Evolutionary conservation across 2,888 invertebrate genomes (phyloP), one percentile per base, ranked within the genome.

Genomic region (Ectemnius cavifrons): DNA sequence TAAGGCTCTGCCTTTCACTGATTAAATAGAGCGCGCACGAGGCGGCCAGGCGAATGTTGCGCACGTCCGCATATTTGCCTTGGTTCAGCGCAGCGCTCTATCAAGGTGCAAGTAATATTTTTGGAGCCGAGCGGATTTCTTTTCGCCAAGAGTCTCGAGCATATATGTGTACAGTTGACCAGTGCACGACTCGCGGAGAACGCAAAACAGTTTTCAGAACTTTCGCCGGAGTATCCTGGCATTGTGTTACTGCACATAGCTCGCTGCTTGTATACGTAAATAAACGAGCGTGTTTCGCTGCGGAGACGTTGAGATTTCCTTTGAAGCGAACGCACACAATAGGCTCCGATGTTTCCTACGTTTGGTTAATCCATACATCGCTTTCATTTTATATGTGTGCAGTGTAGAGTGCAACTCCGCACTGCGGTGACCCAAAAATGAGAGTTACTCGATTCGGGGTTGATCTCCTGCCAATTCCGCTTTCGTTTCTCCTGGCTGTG

Each of bases 381-480:
- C 27, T 59, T 14, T 59, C 37, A 37, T 37, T 37, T 37, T 37
- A 37, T 37, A 37, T 37, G 37, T 8, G 37, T 37, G 37, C 37
- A 11, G 28, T 5, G n/a, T 59, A 46, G n/a, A 20, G 45, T 16
- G 16, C 47, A 28, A 67, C 66, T 47, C 77, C 74, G 81, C 83
- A 82, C 61, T 80, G 79, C 79, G 79, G 71, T 73, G 73, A 75
- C 68, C 71, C 78, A 78, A 78, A 84, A 79, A 77, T 75, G 78
- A 80, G 76, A 76, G 78, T 37, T 37, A 79, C 75, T 16, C 58
- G 59, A 66, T 66, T 20, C 63, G 37, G 18, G 67, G 60, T 81
- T 79, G 82, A 80, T 79, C 84, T 83, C 67, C 79, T 80, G 77
- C 77, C 79, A 85, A 82, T 81, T 75, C 72, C 70, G 57, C 67